Percentiles rank a stretch among this genome's conserved stretches.
phyloP scores from a whole-genome alignment of 2,113 vertebrate species.

The Prionailurus viverrinus region DNA sequence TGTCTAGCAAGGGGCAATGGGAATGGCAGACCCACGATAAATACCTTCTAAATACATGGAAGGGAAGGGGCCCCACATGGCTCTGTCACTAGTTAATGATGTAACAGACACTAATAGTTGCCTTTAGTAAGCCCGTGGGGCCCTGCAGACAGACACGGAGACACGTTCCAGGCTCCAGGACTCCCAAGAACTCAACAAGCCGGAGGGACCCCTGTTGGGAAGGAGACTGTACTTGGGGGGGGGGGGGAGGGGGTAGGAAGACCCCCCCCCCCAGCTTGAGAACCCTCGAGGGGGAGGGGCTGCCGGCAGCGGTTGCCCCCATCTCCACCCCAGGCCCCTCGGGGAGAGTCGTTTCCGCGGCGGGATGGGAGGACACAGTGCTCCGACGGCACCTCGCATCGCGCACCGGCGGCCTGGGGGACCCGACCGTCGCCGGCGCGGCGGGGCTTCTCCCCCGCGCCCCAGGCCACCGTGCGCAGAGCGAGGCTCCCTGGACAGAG shows the following conservation, averaged over 20 bases:
- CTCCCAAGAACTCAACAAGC: background rate
- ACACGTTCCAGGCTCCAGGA: background rate
- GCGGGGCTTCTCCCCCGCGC: background rate
- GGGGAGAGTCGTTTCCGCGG: background rate
- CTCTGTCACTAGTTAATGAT: background rate
- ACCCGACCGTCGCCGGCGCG: background rate
- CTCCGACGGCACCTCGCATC: fast-evolving
- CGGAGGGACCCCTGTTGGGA: background rate
- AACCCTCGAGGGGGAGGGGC: background rate
- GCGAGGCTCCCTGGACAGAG: background rate
- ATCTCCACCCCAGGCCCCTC: background rate
- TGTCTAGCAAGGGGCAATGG: background rate
- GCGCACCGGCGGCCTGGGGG: background rate
- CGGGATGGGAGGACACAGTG: too few relatives aligned
- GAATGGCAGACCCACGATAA: background rate
- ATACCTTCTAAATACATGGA: background rate
- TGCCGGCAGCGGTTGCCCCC: background rate
- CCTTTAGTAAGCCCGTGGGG: background rate
- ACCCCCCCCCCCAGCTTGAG: background rate
- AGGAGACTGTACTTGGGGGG: background rate
- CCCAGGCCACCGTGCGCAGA: background rate
- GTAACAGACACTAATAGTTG: background rate
- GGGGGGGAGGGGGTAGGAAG: background rate
- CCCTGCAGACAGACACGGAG: background rate
- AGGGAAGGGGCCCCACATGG: background rate